Evolutionary conservation across 1,140 invertebrate species (phyloP), one percentile per base, ranked within the genome.

Genomic region (Globodera ellingtonae): DNA sequence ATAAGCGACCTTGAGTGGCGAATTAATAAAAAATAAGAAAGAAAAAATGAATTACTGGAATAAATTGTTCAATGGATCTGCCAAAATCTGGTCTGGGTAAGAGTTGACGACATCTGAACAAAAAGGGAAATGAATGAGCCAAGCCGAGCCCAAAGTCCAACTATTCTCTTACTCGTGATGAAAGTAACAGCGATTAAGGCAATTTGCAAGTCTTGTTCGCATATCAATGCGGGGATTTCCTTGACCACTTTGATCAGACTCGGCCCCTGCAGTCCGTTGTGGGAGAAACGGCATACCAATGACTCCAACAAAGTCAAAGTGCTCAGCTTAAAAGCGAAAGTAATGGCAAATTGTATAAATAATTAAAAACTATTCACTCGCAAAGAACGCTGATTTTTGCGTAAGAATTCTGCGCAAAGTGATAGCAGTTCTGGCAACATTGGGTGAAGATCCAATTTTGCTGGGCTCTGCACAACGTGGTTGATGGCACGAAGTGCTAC

Each of bases 371-470:
- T 48, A 79, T n/a, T 69, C 8, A 84, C 83, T 62, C 84, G 21
- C 24, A 99, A 90, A 44, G 95, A 94, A 82, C 97, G 92, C 89
- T 98, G 96, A 91, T 99, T 99, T 91, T 99, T 98, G 62, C 97
- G 92, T 72, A 98, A 90, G 88, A 99, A 98, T 7, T 95, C 94
- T 9, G 95, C 95, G 47, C 83, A 98, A 91, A 80, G 97, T 94
- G 35, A 95, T 94, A 83, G 98, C 92, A 15, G 94, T 94, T 86
- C 98, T 95, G 81, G 93, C 89, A 98, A 91, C 81, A 98, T 46
- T 62, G 52, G 72, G n/a, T 83, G 71, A 35, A 82, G 59, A 10
- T 75, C 72, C 48, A 82, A 67, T 47, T 93, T 92, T 4, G 97
- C 89, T 0, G 94, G 94, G 13, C 81, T 76, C 7, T n/a, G 65